Evolutionary conservation across 2,888 invertebrate genomes (phyloP).

Genomic region (Rhaphigaster nebulosa): DNA sequence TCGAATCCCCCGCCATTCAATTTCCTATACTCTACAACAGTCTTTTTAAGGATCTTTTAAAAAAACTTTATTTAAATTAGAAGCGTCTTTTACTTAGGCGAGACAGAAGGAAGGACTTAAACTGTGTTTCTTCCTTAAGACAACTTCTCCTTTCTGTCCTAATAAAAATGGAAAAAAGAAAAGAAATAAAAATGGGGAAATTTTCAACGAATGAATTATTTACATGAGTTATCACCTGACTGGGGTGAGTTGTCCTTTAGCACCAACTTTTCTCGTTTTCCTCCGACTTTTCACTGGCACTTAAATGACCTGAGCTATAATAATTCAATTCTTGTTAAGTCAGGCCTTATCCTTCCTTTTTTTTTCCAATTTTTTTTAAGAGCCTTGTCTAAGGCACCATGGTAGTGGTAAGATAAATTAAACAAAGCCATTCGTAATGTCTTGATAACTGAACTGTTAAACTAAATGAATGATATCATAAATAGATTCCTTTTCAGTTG

Average conservation of each 20-base stretch:
- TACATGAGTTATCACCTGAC: slow-evolving; percentile 53
- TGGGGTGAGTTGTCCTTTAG: neutral
- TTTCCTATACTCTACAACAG: slow-evolving; percentile 31
- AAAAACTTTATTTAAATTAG: slow-evolving; percentile 48
- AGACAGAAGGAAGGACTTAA: slow-evolving; percentile 41
- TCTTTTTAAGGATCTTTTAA: neutral
- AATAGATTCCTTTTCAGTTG: no score
- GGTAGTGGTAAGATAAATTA: no score
- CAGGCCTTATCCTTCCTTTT: neutral
- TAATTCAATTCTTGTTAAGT: slow-evolving; percentile 4
- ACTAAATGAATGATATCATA: no score
- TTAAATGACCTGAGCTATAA: slow-evolving; percentile 8
- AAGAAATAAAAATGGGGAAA: neutral
- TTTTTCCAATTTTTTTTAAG: neutral
- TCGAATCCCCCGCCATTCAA: neutral
- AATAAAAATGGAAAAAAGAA: slow-evolving; percentile 27
- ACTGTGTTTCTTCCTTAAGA: slow-evolving; percentile 43
- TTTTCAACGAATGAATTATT: slow-evolving; percentile 53
- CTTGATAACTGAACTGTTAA: no score
- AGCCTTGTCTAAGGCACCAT: no score
- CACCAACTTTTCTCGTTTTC: slow-evolving; percentile 55
- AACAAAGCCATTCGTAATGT: no score
- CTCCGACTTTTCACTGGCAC: neutral
- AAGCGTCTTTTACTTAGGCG: slow-evolving; percentile 20
- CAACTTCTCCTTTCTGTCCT: slow-evolving; percentile 24